Base-by-base conservation (phyloP, 1,140 invertebrate genomes). In the Diprion similis region DNA sequence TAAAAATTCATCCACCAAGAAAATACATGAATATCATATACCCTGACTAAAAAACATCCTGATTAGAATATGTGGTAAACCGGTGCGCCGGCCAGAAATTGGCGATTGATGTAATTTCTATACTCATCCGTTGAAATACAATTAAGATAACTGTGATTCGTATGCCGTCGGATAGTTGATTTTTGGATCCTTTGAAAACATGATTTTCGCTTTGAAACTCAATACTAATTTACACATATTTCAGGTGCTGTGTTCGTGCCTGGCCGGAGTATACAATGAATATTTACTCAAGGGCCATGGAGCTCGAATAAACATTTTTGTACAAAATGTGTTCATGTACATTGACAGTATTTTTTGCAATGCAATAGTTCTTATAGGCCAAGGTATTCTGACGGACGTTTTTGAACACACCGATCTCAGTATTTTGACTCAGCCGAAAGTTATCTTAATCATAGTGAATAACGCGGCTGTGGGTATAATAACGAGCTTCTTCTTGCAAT, bases 301-400 rank as follows among this genome's bases (percentile, higher is more conserved):
- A 45, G 91, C 92, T 13, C 91, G 94, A 77, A 92, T 97, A 0
- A 94, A 97, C 84, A 95, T 99, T 77, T 97, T 96, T 88, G 86
- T 98, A 74, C 97, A 99, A 88, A 99, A 99, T 89, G 91, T 97
- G 1, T 99, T 97, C 82, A 98, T 99, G 96, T 99, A 99, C 84
- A 80, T 97, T 11, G 95, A 99, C 86, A 98, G 97, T 45, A 97
- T 98, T 78, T 79, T 98, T 15, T 98, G 96, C 83, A 99, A 98
- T 89, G 81, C 94, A 18, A 79, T 91, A 17, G 83, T 97, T 18
- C 84, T 98, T 67, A 77, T 91, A 18, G 81, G 92, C 10, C 91
- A 93, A 82, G 94, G 92, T 3, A 90, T 93, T 81, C 77, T 93
- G 0, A 68, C 80, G 3, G 86, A 86, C 71, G 90, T 92, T 18